Base-by-base conservation (phyloP, 2,797 vertebrate species). In the Oophaga sylvatica region DNA sequence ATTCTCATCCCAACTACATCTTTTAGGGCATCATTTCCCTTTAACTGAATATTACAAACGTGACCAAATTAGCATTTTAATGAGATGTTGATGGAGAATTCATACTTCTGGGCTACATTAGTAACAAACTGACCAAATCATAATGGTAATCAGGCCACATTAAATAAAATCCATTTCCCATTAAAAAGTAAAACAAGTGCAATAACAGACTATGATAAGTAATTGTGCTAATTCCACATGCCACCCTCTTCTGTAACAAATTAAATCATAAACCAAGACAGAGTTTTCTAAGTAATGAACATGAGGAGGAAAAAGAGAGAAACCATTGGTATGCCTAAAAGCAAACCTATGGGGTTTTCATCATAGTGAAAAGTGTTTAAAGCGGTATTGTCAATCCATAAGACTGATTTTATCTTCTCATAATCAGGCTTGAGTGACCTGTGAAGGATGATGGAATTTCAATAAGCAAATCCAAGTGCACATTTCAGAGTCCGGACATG, bases 1-100 rank as follows among this genome's bases (percentile, higher is more conserved):
- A 22, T 22, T 56, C 26, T 57, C 29, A 56, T 31, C 67, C 65
- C 12, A 70, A 62, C 26, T 57, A 45, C 68, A 29, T 59, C 48
- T 73, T 83, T 71, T 41, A 57, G 81, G 81, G 81, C 82, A 83
- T 75, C 15, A 83, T 75, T 83, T 73, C 29, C 81, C 81, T 83
- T 83, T 83, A 73, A 62, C 13, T 41, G 26, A 59, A 73, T 60
- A 73, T 60, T 41, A 83, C 68, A 60, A 83, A 83, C 56, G 68
- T 75, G 53, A 60, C 56, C 53, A 41, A 31, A 83, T 75, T 83
- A 83, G 29, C 68, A 83, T 83, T 73, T 75, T 62, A 83, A 75
- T 83, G 26, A 83, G 81, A 19, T 71, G 53, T 73, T 83, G 80
- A 82, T 68, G 57, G 68, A 59, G 29, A 83, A 83, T 83, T 73